These are phyloP conservation scores for Rousettus leschenaultii DNA, from an alignment of 2,113 vertebrate genomes.

Conservation along the genomic window DNA sequence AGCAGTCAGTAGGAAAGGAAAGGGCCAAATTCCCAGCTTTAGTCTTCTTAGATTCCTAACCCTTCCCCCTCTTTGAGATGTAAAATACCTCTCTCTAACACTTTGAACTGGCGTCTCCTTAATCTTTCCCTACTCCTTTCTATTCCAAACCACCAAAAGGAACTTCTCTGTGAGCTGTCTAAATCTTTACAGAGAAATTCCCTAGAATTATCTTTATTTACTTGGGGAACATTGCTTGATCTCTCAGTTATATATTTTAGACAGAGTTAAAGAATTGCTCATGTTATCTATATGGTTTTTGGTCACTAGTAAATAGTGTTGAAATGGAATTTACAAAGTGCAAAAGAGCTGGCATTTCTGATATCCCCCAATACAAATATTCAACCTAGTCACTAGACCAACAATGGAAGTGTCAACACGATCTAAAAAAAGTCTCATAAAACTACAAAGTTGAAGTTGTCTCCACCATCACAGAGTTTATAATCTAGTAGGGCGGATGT, in stretches of 20 bases:
- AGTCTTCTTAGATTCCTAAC: not conserved
- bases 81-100: constrained; percentile 42
- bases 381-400: constrained; percentile 47
- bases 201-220: constrained; percentile 63
- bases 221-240: constrained; percentile 35
- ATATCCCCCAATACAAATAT: constrained; percentile 53
- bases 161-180: constrained; percentile 25
- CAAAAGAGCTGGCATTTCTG: constrained; percentile 41
- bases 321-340: constrained; percentile 47
- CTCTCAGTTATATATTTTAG: constrained; percentile 60
- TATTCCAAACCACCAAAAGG: constrained; percentile 40
- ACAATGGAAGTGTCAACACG: constrained; percentile 59
- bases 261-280: constrained; percentile 63
- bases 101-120: constrained; percentile 50
- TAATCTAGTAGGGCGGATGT: constrained; percentile 48
- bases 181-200: constrained; percentile 37
- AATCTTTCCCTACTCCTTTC: constrained; percentile 35
- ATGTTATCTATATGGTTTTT: constrained; percentile 43
- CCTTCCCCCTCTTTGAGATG: constrained; percentile 65
- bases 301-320: constrained; percentile 30
- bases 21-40: constrained; percentile 23
- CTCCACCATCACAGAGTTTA: constrained; percentile 43
- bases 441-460: constrained; percentile 59
- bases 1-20: not conserved
- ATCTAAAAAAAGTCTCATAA: constrained; percentile 53